phyloP scores from a whole-genome alignment of 2,888 invertebrate species.

The Clepsis dumicolana region DNA sequence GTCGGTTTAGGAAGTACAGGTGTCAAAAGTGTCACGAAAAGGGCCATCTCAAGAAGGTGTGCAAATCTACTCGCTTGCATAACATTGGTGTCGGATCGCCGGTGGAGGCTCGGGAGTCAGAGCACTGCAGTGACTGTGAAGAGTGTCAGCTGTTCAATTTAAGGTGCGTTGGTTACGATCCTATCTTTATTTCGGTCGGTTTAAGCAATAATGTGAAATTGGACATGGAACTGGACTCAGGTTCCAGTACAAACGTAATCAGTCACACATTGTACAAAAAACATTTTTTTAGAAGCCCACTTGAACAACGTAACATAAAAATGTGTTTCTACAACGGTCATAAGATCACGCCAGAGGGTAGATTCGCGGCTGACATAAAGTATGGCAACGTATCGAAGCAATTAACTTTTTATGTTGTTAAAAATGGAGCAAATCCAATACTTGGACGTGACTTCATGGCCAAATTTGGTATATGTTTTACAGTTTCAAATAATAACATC shows the following conservation, averaged over 20 bases:
- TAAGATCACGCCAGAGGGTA: constrained; percentile 14
- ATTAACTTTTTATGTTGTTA: background rate
- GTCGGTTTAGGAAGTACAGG: constrained; percentile 21
- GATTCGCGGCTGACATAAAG: background rate
- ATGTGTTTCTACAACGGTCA: constrained; percentile 27
- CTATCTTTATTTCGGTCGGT: background rate
- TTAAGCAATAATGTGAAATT: too few species aligned
- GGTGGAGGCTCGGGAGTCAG: background rate
- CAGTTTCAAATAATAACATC: background rate
- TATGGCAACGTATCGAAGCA: background rate
- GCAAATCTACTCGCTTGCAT: background rate
- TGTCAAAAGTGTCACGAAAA: constrained; percentile 31
- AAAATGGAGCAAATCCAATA: background rate
- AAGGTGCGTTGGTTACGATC: constrained; percentile 8
- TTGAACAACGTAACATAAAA: constrained; percentile 12
- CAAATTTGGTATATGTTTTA: background rate
- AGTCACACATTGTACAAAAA: background rate
- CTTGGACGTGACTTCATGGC: too few species aligned
- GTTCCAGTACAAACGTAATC: constrained; percentile 5
- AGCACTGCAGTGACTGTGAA: constrained; percentile 11
- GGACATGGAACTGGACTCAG: constrained; percentile 21
- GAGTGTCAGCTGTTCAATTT: constrained; percentile 16
- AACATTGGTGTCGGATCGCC: background rate
- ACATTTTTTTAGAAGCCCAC: background rate
- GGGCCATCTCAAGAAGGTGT: constrained; percentile 26